Evolutionary conservation across 2,888 invertebrate species (phyloP).

Genomic region (Chrysomela aeneicollis): DNA sequence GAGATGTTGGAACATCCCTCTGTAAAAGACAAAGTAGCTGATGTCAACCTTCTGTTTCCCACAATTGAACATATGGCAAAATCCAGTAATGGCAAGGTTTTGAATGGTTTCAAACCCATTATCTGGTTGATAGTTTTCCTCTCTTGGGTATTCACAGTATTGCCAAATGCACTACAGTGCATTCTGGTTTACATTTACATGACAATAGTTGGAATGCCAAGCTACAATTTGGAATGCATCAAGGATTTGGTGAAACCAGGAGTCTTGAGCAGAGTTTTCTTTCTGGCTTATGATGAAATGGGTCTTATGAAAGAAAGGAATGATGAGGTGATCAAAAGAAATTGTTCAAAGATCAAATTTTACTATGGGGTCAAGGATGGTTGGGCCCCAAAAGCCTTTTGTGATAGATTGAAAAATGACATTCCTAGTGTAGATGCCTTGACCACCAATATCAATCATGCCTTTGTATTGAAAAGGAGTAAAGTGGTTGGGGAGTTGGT

Average conservation of each 20-base stretch:
- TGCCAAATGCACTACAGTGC: slow-evolving; percentile 66
- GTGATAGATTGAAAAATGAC: slow-evolving; percentile 68
- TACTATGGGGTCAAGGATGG: slow-evolving; percentile 82
- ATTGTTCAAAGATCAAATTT: slow-evolving; percentile 74
- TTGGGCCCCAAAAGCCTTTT: slow-evolving; percentile 84
- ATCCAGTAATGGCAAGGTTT: slow-evolving; percentile 75
- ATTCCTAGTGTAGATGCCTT: slow-evolving; percentile 70
- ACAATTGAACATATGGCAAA: slow-evolving; percentile 84
- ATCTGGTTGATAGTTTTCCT: slow-evolving; percentile 62
- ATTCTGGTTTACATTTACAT: slow-evolving; percentile 68
- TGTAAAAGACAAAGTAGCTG: slow-evolving; percentile 66
- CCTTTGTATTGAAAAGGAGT: slow-evolving; percentile 79
- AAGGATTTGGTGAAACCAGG: slow-evolving; percentile 67
- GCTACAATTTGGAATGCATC: slow-evolving; percentile 63
- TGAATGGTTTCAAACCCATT: slow-evolving; percentile 69
- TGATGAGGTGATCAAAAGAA: slow-evolving; percentile 65
- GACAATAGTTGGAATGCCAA: slow-evolving; percentile 64
- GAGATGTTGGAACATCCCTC: slow-evolving; percentile 72
- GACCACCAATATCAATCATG: slow-evolving; percentile 71
- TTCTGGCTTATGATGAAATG: slow-evolving; percentile 83
- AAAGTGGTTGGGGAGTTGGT: slow-evolving; percentile 63
- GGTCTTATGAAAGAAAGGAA: slow-evolving; percentile 75
- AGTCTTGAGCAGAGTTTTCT: slow-evolving; percentile 71
- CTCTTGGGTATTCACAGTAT: slow-evolving; percentile 62
- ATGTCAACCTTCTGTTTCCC: slow-evolving; percentile 83